These are phyloP conservation scores for Leptinotarsa undecemlineata DNA, from an alignment of 1,140 invertebrate species.

Conservation along the genomic window DNA sequence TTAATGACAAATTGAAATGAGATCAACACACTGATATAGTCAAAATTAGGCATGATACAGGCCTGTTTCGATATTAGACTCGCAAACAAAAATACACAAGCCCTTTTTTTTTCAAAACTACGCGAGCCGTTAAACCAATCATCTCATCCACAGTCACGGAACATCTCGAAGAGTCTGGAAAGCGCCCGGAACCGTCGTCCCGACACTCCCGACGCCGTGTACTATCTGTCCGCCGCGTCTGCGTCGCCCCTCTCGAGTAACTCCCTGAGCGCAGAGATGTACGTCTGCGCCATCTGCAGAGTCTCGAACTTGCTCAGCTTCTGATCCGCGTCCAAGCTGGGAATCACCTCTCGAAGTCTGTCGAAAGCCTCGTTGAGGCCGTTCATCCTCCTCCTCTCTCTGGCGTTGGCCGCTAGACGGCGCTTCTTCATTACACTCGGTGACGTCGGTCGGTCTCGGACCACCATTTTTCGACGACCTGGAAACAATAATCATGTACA, in stretches of 20 bases:
- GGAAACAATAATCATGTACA: slow-evolving; percentile 10
- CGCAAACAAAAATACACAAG: too few species aligned
- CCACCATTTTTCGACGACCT: slow-evolving; percentile 37
- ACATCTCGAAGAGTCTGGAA: too few species aligned
- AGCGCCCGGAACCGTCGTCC: too few species aligned
- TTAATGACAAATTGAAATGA: too few species aligned
- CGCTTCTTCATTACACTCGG: slow-evolving; percentile 65
- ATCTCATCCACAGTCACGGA: too few species aligned
- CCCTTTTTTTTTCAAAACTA: too few species aligned
- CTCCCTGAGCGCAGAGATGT: slow-evolving; percentile 72
- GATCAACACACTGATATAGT: too few species aligned
- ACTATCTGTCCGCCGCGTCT: neutral
- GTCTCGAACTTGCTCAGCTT: slow-evolving; percentile 83
- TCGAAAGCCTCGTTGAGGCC: slow-evolving; percentile 79
- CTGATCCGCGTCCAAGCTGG: slow-evolving; percentile 71
- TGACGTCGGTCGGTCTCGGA: slow-evolving; percentile 55
- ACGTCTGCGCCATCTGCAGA: slow-evolving; percentile 81
- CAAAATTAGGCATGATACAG: too few species aligned
- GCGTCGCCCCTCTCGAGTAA: slow-evolving; percentile 55
- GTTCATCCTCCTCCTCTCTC: slow-evolving; percentile 76
- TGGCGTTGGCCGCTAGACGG: slow-evolving; percentile 72
- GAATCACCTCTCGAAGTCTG: slow-evolving; percentile 73
- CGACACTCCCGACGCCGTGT: too few species aligned
- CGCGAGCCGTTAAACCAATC: too few species aligned
- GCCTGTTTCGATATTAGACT: too few species aligned